Base-by-base conservation (phyloP, 2,888 invertebrate genomes). In the Acronicta leporina region DNA sequence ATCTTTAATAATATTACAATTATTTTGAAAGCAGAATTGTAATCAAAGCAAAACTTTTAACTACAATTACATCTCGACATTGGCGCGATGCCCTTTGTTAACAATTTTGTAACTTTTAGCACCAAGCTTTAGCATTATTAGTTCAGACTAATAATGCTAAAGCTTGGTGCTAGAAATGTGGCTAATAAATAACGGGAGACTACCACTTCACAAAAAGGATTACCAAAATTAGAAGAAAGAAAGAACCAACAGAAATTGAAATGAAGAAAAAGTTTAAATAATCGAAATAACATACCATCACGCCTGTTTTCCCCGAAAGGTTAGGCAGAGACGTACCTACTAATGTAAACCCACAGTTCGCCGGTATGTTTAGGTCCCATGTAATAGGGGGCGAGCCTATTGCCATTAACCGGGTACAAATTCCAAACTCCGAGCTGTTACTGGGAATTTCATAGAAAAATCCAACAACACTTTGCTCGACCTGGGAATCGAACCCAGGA, bases 91-190 rank as follows among this genome's bases (percentile, higher is more conserved):
- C 38, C 16, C 50, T 54, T 66, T 55, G 64, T 63, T 43, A 10
- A 63, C 50, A 63, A 70, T 70, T n/a, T n/a, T n/a, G n/a, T n/a
- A n/a, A n/a, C n/a, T 38, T 38, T n/a, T 38, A 8, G n/a, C 38
- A n/a, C 38, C 38, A 8, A n/a, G 13, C 7, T 38, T 38, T 38
- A 38, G 13, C 38, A 38, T n/a, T n/a, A 7, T 38, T 38, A 38
- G n/a, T n/a, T n/a, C n/a, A 35, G 0, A n/a, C n/a, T 38, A 38
- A 38, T 7, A n/a, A n/a, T 38, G 38, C 13, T 38, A 38, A 38
- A 38, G 7, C 13, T n/a, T 8, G 38, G 38, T n/a, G 38, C n/a
- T 8, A 38, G 38, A 38, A 38, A 6, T 38, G 38, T n/a, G 38
- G 6, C n/a, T n/a, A 38, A 38, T n/a, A 38, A 38, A 11, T 38